Conservation (phyloP, 2,113 vertebrate genomes). For the Mystacornis crossleyi region DNA sequence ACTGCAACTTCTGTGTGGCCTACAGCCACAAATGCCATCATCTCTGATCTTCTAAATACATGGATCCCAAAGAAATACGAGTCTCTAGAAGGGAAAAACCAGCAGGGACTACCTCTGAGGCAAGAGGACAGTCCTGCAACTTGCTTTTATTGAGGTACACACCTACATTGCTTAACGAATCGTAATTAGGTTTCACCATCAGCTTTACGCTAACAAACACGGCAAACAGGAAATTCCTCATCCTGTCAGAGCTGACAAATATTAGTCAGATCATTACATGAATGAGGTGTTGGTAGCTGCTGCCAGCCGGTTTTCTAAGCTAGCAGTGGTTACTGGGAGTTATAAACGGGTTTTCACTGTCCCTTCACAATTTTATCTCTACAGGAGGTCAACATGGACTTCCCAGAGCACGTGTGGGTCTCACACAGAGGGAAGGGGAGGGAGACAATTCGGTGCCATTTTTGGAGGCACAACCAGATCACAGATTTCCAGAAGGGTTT, state of each 20-base stretch:
- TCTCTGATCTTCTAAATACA: neutral
- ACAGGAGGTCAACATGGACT: too few species aligned
- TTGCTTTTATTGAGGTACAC: neutral
- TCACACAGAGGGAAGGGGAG: neutral
- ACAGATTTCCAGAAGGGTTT: neutral
- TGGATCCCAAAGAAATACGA: neutral
- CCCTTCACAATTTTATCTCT: neutral
- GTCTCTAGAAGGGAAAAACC: neutral
- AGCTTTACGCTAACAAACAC: neutral
- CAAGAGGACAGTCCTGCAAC: neutral
- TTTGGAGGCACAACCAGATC: neutral
- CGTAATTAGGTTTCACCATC: neutral
- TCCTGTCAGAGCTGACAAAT: neutral
- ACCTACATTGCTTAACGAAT: neutral
- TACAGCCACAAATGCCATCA: neutral
- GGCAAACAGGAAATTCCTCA: neutral
- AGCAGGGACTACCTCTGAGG: neutral
- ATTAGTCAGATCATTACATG: neutral
- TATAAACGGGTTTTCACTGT: neutral
- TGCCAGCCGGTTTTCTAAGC: neutral
- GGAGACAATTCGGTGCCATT: neutral
- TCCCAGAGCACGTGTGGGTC: neutral
- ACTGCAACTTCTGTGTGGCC: neutral
- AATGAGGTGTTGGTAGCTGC: neutral
- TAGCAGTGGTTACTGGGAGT: neutral